A percentile compares a stretch with the other conserved stretches of the same genome.
These are phyloP conservation scores for Drosophila borborema DNA, from an alignment of 2,888 invertebrate species.

Conservation along the genomic window DNA sequence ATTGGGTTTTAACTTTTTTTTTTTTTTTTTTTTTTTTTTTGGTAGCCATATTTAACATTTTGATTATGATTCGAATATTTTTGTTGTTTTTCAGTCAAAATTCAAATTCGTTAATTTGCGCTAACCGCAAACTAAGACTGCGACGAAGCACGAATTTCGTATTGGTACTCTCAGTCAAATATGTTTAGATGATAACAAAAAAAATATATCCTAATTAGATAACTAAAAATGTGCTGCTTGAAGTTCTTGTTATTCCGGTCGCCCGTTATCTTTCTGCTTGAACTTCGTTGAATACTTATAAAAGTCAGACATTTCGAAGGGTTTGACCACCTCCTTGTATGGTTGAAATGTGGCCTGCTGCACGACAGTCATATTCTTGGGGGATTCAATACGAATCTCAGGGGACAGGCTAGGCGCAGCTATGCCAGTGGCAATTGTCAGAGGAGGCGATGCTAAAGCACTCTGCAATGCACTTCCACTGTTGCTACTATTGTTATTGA, in stretches of 20 bases:
- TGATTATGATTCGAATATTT: conserved; percentile 18
- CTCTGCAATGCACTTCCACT: conserved; percentile 37
- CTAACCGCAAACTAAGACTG: conserved; percentile 46
- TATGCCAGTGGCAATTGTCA: conserved; percentile 54
- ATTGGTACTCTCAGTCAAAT: conserved; percentile 26
- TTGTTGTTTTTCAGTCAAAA: not conserved
- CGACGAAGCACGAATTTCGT: conserved; percentile 1
- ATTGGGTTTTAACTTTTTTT: not conserved
- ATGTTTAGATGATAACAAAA: conserved; percentile 16
- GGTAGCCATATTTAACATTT: conserved; percentile 10
- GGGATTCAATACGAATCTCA: conserved; percentile 89
- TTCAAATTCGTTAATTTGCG: conserved; percentile 10
- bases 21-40: not conserved
- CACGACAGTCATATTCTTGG: conserved; percentile 93
- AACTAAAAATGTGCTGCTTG: not conserved
- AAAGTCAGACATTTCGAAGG: conserved; percentile 99
- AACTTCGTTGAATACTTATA: conserved; percentile 98
- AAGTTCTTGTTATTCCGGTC: conserved; percentile 65
- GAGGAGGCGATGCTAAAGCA: conserved; percentile 59
- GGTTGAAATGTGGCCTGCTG: conserved; percentile 96
- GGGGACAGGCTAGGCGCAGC: conserved; percentile 64
- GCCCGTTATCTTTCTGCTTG: conserved; percentile 87
- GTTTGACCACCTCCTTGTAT: conserved; percentile 96
- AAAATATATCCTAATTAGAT: not conserved
- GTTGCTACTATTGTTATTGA: conserved; percentile 26